phyloP scores from a whole-genome alignment of 2,113 vertebrate genomes.

The Cairina moschata region DNA sequence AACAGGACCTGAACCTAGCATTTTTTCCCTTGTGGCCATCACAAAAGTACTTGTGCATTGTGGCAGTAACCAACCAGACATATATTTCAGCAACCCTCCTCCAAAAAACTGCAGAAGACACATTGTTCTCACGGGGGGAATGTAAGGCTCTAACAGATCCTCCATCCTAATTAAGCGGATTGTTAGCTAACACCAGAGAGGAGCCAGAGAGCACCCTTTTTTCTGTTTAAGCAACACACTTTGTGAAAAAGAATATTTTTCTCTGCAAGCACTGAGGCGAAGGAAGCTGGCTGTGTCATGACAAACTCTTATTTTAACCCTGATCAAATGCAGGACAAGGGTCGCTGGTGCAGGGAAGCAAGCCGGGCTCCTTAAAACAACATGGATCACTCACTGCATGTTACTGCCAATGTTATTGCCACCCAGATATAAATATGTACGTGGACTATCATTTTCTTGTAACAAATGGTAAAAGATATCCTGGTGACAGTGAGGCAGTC shows the following conservation, averaged over 20 bases:
- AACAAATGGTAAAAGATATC: constrained; percentile 68
- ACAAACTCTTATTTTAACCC: background rate
- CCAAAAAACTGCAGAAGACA: background rate
- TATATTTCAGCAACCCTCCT: background rate
- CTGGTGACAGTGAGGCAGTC: constrained; percentile 66
- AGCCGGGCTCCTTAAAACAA: constrained; percentile 31
- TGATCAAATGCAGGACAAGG: accelerated
- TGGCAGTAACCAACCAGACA: background rate
- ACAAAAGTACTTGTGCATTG: background rate
- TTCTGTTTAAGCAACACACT: background rate
- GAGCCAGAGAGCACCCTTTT: background rate
- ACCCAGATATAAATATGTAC: constrained; percentile 53
- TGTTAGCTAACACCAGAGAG: background rate
- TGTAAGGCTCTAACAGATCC: background rate
- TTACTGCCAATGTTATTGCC: constrained; percentile 40
- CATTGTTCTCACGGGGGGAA: background rate
- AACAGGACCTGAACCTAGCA: background rate
- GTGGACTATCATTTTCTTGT: constrained; percentile 60
- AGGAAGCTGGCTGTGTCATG: background rate
- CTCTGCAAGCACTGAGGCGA: background rate
- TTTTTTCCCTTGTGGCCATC: accelerated
- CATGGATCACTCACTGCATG: background rate
- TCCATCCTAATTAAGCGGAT: background rate
- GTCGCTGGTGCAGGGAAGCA: background rate
- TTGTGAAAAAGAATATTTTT: background rate